Evolutionary conservation across 1,140 invertebrate species (phyloP).

Genomic region (Drosophila trapezifrons): DNA sequence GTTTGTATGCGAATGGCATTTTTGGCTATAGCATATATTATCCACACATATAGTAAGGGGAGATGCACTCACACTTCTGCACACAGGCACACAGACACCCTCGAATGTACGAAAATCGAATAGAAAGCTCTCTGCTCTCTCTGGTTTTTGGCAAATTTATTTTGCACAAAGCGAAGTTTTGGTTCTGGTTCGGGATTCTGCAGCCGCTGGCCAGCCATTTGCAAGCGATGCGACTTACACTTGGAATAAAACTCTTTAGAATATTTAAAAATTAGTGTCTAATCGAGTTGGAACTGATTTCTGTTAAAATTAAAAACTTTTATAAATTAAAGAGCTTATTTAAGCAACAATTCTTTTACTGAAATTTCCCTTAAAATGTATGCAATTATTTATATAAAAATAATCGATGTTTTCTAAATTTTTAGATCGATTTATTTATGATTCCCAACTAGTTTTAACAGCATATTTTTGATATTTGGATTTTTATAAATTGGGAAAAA

Average conservation of each 20-base stretch:
- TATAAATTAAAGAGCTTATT: no score
- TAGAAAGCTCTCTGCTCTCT: conserved; percentile 41
- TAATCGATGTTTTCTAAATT: no score
- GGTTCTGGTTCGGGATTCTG: conserved; percentile 20
- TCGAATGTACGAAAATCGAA: conserved; percentile 39
- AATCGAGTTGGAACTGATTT: no score
- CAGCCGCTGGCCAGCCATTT: conserved; percentile 58
- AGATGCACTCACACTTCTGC: conserved; percentile 46
- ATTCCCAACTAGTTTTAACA: no score
- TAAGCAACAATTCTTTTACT: no score
- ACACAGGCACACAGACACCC: conserved; percentile 14
- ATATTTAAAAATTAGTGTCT: no score
- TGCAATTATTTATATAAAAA: no score
- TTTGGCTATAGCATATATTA: conserved; percentile 69
- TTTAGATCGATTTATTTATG: no score
- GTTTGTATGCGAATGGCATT: conserved; percentile 70
- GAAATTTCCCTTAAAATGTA: no score
- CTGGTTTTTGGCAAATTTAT: conserved; percentile 63
- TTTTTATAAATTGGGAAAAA: no score
- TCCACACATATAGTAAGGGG: conserved; percentile 52
- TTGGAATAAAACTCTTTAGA: background rate
- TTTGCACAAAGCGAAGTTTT: conserved; percentile 70
- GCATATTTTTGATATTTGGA: no score
- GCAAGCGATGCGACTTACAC: conserved; percentile 38
- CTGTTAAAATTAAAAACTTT: no score